Conservation (phyloP, 2,888 invertebrate species). For the Trachelus tabidus region DNA sequence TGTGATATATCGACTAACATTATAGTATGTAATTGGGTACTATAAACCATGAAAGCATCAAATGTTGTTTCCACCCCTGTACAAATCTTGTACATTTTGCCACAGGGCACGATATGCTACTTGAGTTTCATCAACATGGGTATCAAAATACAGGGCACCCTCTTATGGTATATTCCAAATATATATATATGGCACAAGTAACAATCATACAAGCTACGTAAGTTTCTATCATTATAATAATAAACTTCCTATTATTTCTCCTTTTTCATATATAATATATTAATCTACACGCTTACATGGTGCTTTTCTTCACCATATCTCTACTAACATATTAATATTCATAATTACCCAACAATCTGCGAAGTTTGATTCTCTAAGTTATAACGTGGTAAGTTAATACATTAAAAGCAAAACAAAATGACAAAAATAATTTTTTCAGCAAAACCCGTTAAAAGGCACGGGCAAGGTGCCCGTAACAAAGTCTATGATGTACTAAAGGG, state of each 20-base stretch:
- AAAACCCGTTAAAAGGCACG: background rate
- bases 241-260: background rate
- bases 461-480: background rate
- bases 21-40: background rate
- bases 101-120: background rate
- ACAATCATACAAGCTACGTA: background rate
- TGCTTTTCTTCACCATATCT: background rate
- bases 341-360: background rate
- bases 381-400: background rate
- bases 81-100: background rate
- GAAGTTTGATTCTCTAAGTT: background rate
- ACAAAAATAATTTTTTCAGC: background rate
- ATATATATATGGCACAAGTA: background rate
- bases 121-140: background rate
- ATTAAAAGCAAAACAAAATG: background rate
- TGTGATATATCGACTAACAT: background rate
- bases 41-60: background rate
- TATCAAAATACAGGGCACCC: background rate
- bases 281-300: too few relatives aligned
- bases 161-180: background rate
- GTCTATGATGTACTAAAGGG: background rate
- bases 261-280: too few relatives aligned
- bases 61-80: background rate
- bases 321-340: background rate
- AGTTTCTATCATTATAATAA: background rate